Evolutionary conservation across 1,140 invertebrate genomes (phyloP), one percentile per base, ranked within the genome.

Genomic region (Drosophila tristis): DNA sequence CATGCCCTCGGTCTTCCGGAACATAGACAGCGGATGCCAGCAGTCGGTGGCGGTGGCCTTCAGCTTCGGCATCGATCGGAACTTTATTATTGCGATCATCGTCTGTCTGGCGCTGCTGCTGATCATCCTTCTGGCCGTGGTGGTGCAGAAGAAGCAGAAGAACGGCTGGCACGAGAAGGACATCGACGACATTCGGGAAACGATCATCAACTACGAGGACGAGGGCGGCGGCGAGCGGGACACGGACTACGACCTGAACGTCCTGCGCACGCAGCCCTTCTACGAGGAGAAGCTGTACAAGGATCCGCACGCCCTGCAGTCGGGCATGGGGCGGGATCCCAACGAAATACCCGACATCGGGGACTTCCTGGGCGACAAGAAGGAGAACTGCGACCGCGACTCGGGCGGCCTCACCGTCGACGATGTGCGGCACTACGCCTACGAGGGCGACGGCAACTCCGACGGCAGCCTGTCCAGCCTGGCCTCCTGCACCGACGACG

Each of bases 151-250:
- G 70, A 94, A 96, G 35, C 95, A 96, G 77, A 95, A 96, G 8
- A 96, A 98, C 87, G 97, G 97, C 63, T 94, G 96, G 78, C 96
- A 97, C 35, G 95, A 95, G 85, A 98, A 98, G 90, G 98, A 99
- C 86, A 95, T 97, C 77, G 98, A 99, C 91, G 98, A 99, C 91
- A 98, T 99, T 39, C 93, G 98, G 70, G 98, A 99, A 92, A 99
- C 98, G 85, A 99, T 99, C 70, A 98, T 99, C 67, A 97, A 97
- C 81, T 99, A 99, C 89, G 97, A 98, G 92, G 98, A 99, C 82
- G 98, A 99, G 93, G 98, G 98, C 42, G 98, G 97, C 85, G 98
- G 98, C 76, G 98, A 99, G 92, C 97, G 97, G 13, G 98, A 99
- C 89, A 97, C 97, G 2, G 97, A 96, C 5, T 99, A 98, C 91